These are phyloP conservation scores for Lithobates sylvaticus DNA, from an alignment of 2,797 vertebrate species.

Conservation along the genomic window DNA sequence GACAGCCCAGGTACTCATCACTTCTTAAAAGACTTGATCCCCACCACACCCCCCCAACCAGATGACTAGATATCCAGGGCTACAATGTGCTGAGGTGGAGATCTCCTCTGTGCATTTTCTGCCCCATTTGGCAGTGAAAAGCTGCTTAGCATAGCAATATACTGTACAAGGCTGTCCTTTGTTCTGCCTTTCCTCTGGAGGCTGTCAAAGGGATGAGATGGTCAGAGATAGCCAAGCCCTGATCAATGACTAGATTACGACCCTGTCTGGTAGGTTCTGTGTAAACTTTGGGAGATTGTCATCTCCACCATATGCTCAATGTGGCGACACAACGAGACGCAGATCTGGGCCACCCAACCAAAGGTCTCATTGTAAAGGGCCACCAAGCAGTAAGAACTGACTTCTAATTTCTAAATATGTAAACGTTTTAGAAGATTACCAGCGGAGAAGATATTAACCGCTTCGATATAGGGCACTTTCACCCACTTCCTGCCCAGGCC, in stretches of 20 bases:
- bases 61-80: conserved; percentile 3
- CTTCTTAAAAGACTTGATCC: background rate
- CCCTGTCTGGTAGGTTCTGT: background rate
- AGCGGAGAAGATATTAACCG: too few species aligned
- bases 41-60: background rate
- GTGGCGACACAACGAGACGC: background rate
- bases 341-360: too few species aligned
- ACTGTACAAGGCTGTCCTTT: conserved; percentile 19
- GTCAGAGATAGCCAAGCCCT: conserved; percentile 31
- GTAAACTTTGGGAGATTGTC: conserved; percentile 27
- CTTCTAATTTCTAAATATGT: too few species aligned
- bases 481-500: too few species aligned
- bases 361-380: too few species aligned
- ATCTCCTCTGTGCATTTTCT: conserved; percentile 47
- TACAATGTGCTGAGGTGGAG: conserved; percentile 43
- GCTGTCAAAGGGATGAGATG: conserved; percentile 26
- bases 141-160: conserved; percentile 45
- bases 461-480: too few species aligned
- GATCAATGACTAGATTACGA: conserved; percentile 9
- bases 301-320: conserved; percentile 10
- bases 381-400: too few species aligned
- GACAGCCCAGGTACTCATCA: background rate
- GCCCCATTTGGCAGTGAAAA: conserved; percentile 57
- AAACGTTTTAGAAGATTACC: too few species aligned
- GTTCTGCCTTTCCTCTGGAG: conserved; percentile 37